Evolutionary conservation across 1,140 invertebrate species (phyloP).

Genomic region (Coelopa frigida): DNA sequence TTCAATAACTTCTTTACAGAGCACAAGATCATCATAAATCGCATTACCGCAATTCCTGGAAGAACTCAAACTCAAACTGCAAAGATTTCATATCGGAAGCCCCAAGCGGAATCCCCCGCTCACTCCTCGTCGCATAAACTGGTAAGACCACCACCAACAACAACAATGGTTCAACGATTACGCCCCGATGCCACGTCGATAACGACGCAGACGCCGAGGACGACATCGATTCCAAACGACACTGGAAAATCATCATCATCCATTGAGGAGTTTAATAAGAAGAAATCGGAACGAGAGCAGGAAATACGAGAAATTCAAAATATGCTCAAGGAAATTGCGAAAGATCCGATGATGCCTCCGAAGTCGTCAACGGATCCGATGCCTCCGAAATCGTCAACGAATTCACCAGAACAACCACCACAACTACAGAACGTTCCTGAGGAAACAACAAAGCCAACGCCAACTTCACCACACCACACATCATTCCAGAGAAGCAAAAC

Average conservation of each 20-base stretch:
- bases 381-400: not conserved
- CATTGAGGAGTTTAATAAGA: constrained; percentile 6
- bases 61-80: constrained; percentile 9
- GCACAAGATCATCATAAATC: not conserved
- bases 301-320: constrained; percentile 9
- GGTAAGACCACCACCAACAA: not conserved
- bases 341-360: no score
- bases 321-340: constrained; percentile 9
- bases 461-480: not conserved
- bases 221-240: not conserved
- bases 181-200: no score
- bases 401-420: not conserved
- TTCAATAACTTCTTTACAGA: no score
- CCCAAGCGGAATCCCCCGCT: no score
- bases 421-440: not conserved
- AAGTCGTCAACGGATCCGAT: not conserved
- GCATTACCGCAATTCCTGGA: not conserved
- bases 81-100: constrained; percentile 7
- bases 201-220: not conserved
- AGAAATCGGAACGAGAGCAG: constrained; percentile 9
- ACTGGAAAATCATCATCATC: no score
- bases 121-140: not conserved
- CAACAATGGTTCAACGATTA: not conserved
- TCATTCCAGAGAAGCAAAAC: not conserved
- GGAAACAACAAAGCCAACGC: not conserved